These are phyloP conservation scores for Xyrichtys novacula DNA, from an alignment of 2,797 vertebrate species.

Conservation along the genomic window DNA sequence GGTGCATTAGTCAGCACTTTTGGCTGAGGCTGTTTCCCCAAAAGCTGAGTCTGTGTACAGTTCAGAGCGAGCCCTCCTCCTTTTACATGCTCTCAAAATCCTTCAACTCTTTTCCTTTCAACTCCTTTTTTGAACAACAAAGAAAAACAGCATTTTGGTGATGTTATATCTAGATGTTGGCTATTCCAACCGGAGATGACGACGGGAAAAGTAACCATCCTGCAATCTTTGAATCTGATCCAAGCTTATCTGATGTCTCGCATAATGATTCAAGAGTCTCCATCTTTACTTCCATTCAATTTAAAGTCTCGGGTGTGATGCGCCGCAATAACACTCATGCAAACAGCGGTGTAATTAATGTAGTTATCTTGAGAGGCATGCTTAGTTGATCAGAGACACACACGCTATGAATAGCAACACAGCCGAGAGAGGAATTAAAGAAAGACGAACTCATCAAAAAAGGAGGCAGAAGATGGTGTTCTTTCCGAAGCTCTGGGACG, in stretches of 20 bases:
- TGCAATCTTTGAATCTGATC: conserved; percentile 21
- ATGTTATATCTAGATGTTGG: no score
- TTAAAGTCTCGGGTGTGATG: conserved; percentile 45
- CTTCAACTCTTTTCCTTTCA: conserved; percentile 1
- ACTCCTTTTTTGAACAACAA: not conserved
- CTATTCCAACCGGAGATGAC: no score
- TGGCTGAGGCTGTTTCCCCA: conserved; percentile 55
- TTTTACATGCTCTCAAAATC: conserved; percentile 31
- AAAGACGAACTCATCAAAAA: conserved; percentile 25
- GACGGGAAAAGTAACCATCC: no score
- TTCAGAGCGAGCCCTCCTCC: conserved; percentile 41
- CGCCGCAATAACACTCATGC: conserved; percentile 44
- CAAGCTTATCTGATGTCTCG: conserved; percentile 30
- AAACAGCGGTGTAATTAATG: conserved; percentile 73
- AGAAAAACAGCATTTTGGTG: no score
- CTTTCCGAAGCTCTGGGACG: conserved; percentile 30
- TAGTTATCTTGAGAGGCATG: conserved; percentile 70
- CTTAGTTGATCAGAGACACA: conserved; percentile 74
- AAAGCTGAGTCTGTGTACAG: conserved; percentile 58
- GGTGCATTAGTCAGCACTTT: conserved; percentile 76
- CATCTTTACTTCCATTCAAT: conserved; percentile 47
- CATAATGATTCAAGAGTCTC: conserved; percentile 42
- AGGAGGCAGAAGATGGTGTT: conserved; percentile 31
- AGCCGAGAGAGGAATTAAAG: conserved; percentile 11
- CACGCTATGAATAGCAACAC: conserved; percentile 65